These are phyloP conservation scores for Discoglossus pictus DNA, from an alignment of 2,797 vertebrate genomes.

Conservation along the genomic window DNA sequence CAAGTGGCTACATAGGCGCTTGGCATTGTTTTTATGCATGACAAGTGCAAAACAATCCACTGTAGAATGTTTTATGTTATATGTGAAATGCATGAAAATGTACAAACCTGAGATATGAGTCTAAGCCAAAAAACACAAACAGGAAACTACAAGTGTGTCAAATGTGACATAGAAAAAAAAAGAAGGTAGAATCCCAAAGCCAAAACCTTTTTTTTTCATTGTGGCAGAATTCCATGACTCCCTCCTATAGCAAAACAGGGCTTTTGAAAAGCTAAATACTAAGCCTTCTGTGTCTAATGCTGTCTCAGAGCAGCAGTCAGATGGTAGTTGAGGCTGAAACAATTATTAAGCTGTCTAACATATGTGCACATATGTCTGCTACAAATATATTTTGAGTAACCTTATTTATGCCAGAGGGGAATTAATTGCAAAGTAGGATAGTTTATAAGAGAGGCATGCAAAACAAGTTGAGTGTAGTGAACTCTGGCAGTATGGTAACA, in stretches of 20 bases:
- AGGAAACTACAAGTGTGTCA: constrained; percentile 63
- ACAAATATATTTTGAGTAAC: constrained; percentile 35
- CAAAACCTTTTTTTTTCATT: constrained; percentile 39
- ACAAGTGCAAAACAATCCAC: constrained; percentile 62
- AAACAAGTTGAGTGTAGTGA: neutral
- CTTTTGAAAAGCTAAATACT: constrained; percentile 48
- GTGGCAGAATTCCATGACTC: constrained; percentile 46
- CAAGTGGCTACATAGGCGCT: constrained; percentile 35
- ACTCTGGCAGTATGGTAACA: neutral
- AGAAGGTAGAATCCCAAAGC: neutral
- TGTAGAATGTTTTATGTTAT: constrained; percentile 58
- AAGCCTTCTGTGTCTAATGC: constrained; percentile 27
- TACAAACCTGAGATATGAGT: constrained; percentile 52
- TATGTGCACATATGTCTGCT: constrained; percentile 39
- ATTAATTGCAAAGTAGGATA: constrained; percentile 5
- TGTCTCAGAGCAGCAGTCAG: constrained; percentile 43
- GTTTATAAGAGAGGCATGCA: neutral
- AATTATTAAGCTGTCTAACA: constrained; percentile 49
- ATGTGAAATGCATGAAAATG: constrained; percentile 64
- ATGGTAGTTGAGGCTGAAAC: constrained; percentile 37
- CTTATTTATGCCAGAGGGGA: constrained; percentile 8
- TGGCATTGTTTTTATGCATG: constrained; percentile 58
- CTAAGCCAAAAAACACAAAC: constrained; percentile 62
- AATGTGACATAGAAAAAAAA: constrained; percentile 57
- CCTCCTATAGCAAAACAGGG: constrained; percentile 41